A percentile compares a stretch with the other conserved stretches of the same genome.
Evolutionary conservation across 2,113 vertebrate genomes (phyloP).

Genomic region (Notothenia rossii): DNA sequence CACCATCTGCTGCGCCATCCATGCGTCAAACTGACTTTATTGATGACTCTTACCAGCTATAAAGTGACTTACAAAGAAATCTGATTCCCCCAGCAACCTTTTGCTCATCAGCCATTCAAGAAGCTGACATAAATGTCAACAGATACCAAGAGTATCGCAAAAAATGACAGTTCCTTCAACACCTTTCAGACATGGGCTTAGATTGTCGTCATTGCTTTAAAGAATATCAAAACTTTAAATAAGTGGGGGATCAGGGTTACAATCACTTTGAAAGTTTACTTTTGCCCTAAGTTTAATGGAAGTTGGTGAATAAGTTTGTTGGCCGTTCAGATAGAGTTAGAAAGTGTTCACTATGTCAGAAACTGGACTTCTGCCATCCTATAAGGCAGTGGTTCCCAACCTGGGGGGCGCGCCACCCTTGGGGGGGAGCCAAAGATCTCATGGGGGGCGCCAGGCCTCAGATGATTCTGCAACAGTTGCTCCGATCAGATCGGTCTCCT

Average conservation of each 20-base stretch:
- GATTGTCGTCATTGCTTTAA: conserved; percentile 30
- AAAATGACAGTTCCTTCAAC: conserved; percentile 58
- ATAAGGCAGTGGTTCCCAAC: no score
- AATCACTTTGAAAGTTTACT: conserved; percentile 1
- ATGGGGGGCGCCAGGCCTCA: no score
- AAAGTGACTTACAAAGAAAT: not conserved
- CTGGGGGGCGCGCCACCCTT: no score
- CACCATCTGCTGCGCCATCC: conserved; percentile 48
- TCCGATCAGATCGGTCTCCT: no score
- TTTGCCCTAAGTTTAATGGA: not conserved
- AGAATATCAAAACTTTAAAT: conserved; percentile 8
- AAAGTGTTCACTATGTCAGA: not conserved
- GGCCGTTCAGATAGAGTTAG: not conserved
- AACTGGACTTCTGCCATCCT: no score
- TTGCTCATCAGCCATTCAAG: conserved; percentile 34
- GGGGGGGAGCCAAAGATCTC: no score
- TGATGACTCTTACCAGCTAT: conserved; percentile 30
- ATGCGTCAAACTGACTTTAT: conserved; percentile 25
- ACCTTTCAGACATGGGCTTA: conserved; percentile 27
- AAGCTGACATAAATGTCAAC: conserved; percentile 23
- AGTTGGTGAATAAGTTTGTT: not conserved
- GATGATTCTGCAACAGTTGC: no score
- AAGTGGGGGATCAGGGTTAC: not conserved
- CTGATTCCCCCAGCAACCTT: conserved; percentile 8
- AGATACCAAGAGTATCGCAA: conserved; percentile 27